Percentiles rank a stretch among this genome's conserved stretches.
Conservation (phyloP, 2,113 vertebrate genomes). For the Pterocles orientalis region DNA sequence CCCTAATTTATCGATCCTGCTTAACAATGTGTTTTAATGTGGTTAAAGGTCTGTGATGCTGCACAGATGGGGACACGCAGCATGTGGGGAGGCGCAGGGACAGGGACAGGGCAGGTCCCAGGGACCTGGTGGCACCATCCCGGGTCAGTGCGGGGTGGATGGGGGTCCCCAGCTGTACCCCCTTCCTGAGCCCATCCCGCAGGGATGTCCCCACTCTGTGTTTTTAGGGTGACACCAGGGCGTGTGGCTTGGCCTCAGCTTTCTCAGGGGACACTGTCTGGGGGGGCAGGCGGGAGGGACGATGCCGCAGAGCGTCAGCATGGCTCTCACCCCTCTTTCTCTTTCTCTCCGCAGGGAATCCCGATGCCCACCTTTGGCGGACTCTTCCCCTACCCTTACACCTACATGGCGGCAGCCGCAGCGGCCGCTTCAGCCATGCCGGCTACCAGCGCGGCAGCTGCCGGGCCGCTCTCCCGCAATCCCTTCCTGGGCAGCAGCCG, state of each 20-base stretch:
- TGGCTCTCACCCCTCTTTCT: not conserved
- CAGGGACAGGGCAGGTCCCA: not conserved
- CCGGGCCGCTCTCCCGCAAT: slow-evolving; percentile 88
- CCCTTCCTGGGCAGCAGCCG: slow-evolving; percentile 90
- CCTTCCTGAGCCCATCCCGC: not conserved
- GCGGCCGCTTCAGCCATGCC: slow-evolving; percentile 91
- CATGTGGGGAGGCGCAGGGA: not conserved
- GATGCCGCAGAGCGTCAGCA: rapidly evolving
- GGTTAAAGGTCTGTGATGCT: not conserved
- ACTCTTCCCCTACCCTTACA: slow-evolving; percentile 97
- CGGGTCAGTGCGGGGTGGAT: rapidly evolving
- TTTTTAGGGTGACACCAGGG: not conserved
- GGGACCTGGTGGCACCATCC: not conserved
- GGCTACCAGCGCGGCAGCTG: slow-evolving; percentile 75
- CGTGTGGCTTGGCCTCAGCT: rapidly evolving
- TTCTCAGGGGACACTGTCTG: not conserved
- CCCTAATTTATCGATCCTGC: not conserved
- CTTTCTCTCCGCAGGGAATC: slow-evolving; percentile 85
- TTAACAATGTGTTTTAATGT: not conserved
- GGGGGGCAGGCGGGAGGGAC: rapidly evolving
- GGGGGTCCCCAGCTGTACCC: not conserved
- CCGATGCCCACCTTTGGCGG: slow-evolving; percentile 97
- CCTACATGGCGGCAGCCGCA: slow-evolving; percentile 95
- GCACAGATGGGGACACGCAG: not conserved
- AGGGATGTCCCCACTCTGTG: rapidly evolving